Evolutionary conservation across 2,797 vertebrate species (phyloP), one percentile per base, ranked within the genome.

Genomic region (Galaxias olidus): DNA sequence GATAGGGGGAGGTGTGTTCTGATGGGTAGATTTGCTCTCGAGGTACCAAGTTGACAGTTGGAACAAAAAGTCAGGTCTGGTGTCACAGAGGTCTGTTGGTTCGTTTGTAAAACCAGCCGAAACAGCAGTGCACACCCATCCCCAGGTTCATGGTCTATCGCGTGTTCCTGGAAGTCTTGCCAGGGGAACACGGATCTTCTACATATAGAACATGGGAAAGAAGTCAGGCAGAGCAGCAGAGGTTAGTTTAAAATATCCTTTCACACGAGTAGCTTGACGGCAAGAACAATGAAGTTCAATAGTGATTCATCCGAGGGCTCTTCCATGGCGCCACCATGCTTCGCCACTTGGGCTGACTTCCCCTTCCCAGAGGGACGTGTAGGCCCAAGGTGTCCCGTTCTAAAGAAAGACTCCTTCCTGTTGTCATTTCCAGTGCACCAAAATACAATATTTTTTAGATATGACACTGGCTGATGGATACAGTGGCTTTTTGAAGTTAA

Each of bases 221-320:
- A 58, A 65, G 72, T 52, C 74, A 14, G 20, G 1, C 64, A 47
- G 52, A 63, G 76, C 73, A 78, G 70, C 78, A 77, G 73, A 79
- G 81, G 79, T 86, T 76, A 78, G 74, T 54, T 71, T 75, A 74
- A 73, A 62, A 56, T 50, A 12, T 43, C 17, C 61, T 72, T 83
- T 87, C 79, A 81, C 75, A 80, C 72, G 65, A 76, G 73, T 54
- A 17, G 65, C 61, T 30, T 78, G 85, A 86, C 85, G 77, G 77
- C 53, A 64, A 85, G 82, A 91, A 91, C 90, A 91, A 90, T 90
- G 68, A 77, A 55, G 87, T 88, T 89, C 84, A 87, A 66, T 40
- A 80, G 82, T 87, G 75, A 90, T 86, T 89, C 83, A 89, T 88
- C 74, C 73, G 15, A 0, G 69, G 76, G 78, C 78, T 79, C 83